Percentiles rank a stretch among this genome's conserved stretches.
Conservation (phyloP, 2,797 vertebrate species). For the Fistularia tabacaria region DNA sequence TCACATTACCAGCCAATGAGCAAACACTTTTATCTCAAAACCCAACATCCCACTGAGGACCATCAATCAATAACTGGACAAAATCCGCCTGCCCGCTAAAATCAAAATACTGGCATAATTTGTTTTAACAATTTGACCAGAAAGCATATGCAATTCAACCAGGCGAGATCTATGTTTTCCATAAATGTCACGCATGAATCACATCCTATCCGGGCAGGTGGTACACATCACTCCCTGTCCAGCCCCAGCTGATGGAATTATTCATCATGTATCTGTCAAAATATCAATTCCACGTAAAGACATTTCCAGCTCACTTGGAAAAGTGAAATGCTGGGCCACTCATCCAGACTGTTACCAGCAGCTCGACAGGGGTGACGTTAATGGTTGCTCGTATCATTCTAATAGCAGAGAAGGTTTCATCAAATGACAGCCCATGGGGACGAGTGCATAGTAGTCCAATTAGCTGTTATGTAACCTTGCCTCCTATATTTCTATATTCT, state of each 20-base stretch:
- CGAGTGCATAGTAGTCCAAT: slow-evolving; percentile 31
- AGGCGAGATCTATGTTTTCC: not conserved
- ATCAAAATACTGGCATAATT: slow-evolving; percentile 35
- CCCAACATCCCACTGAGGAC: slow-evolving; percentile 16
- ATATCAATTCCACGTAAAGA: not conserved
- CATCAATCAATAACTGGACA: slow-evolving; percentile 29
- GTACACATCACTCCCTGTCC: too few species aligned
- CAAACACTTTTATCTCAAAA: slow-evolving; percentile 36
- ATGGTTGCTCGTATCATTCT: slow-evolving; percentile 9
- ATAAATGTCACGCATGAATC: not conserved
- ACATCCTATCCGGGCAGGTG: too few species aligned
- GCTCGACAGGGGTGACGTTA: slow-evolving; percentile 6
- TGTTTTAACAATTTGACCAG: slow-evolving; percentile 15
- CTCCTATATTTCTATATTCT: not conserved
- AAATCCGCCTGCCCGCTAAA: slow-evolving; percentile 8
- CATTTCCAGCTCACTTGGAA: not conserved
- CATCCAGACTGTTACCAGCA: not conserved
- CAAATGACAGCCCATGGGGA: slow-evolving; percentile 16
- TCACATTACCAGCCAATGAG: slow-evolving; percentile 20
- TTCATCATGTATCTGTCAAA: not conserved
- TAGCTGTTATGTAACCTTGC: slow-evolving; percentile 31
- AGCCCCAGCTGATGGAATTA: not conserved
- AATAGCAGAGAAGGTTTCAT: slow-evolving; percentile 16
- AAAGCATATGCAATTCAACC: slow-evolving; percentile 1
- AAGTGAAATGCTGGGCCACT: not conserved